Percentiles rank a stretch among this genome's conserved stretches.
Evolutionary conservation across 2,113 vertebrate species (phyloP).

Genomic region (Pterophyllum scalare): DNA sequence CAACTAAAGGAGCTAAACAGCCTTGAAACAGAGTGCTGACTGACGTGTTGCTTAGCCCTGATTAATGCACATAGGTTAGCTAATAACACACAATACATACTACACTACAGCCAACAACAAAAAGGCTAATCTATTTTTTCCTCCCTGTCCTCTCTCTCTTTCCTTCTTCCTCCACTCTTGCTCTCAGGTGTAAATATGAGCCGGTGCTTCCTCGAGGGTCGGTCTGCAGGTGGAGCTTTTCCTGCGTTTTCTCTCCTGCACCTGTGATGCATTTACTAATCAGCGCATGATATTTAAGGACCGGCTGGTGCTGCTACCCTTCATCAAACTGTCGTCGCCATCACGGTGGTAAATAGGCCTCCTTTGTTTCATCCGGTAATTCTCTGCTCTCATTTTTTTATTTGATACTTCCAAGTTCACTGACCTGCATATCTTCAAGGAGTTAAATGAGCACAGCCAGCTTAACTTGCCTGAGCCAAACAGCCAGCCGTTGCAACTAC

Average conservation of each 20-base stretch:
- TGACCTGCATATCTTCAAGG: neutral
- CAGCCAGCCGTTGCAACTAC: neutral
- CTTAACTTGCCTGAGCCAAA: neutral
- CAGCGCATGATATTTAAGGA: neutral
- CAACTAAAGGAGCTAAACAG: slow-evolving; percentile 3
- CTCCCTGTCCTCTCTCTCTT: rapidly evolving
- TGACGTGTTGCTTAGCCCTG: slow-evolving; percentile 1
- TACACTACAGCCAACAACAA: neutral
- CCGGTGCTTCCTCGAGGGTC: neutral
- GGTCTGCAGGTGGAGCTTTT: neutral
- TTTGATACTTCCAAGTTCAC: neutral
- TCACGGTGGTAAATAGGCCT: neutral
- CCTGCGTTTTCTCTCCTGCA: neutral
- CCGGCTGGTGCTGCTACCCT: rapidly evolving
- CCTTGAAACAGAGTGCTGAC: neutral
- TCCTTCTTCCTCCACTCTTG: neutral
- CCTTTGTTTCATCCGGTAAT: neutral
- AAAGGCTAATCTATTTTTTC: rapidly evolving
- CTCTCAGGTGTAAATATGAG: neutral
- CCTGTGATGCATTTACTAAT: neutral
- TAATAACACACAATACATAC: neutral
- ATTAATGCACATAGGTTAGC: slow-evolving; percentile 2
- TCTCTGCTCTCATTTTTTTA: neutral
- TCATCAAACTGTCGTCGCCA: neutral
- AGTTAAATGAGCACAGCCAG: neutral